These are phyloP conservation scores for Heterodera filipjevi DNA, from an alignment of 2,888 invertebrate species.

Conservation along the genomic window DNA sequence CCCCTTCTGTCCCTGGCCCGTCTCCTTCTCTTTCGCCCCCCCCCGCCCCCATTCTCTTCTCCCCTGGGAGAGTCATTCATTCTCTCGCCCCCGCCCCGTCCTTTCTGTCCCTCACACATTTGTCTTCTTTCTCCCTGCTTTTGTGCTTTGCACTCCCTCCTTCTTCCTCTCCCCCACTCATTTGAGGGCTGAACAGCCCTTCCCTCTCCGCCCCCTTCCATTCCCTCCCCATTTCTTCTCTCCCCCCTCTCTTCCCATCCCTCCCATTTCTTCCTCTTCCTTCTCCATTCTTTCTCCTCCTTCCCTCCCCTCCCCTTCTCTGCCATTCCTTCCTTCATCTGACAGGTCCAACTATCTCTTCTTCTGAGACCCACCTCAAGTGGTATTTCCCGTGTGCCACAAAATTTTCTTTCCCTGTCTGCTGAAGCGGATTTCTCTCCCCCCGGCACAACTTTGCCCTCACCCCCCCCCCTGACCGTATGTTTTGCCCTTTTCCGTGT, in stretches of 20 bases:
- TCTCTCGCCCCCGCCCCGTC: conserved; percentile 75
- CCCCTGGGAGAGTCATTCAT: conserved; percentile 9
- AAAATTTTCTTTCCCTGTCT: background rate
- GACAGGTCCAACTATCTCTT: background rate
- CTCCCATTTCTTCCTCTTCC: background rate
- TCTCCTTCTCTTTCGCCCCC: background rate
- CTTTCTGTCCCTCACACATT: conserved; percentile 75
- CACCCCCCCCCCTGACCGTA: background rate
- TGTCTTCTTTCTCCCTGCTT: conserved; percentile 19
- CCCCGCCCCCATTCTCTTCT: background rate
- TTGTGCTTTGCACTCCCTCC: background rate
- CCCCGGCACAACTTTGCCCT: background rate
- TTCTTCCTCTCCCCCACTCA: background rate
- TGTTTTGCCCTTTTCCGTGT: background rate
- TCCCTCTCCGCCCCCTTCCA: background rate
- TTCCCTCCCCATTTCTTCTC: background rate
- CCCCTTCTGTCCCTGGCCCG: background rate
- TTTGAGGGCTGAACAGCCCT: background rate
- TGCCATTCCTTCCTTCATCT: background rate
- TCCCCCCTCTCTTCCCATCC: background rate
- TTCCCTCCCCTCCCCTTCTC: background rate
- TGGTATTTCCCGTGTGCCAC: background rate
- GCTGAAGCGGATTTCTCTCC: background rate
- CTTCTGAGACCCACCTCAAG: background rate
- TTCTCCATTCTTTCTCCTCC: background rate